phyloP scores from a whole-genome alignment of 2,113 vertebrate genomes.

The Rhinoderma darwinii region DNA sequence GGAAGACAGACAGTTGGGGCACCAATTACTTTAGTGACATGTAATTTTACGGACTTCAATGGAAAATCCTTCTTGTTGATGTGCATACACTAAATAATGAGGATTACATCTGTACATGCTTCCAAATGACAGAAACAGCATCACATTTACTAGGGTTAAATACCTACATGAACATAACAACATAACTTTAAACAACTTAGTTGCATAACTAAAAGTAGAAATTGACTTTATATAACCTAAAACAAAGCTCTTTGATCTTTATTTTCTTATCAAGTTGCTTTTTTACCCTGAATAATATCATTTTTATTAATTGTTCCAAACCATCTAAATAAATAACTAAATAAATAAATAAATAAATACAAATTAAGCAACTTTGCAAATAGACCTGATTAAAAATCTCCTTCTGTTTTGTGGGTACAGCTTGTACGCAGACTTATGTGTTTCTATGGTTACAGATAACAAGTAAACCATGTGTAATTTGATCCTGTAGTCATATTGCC shows the following conservation, averaged over 20 bases:
- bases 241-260: background rate
- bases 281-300: background rate
- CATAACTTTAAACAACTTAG: background rate
- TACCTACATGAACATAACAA: background rate
- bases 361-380: too few species aligned
- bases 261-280: background rate
- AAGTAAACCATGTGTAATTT: too few species aligned
- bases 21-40: constrained; percentile 22
- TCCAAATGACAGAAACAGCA: background rate
- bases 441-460: too few species aligned
- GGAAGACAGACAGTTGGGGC: constrained; percentile 8
- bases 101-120: background rate
- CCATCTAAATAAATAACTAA: too few species aligned
- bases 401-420: too few species aligned
- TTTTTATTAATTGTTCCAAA: too few species aligned
- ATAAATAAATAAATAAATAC: too few species aligned
- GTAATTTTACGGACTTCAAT: background rate
- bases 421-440: too few species aligned
- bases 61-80: background rate
- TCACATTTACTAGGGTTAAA: background rate
- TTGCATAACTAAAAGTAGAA: background rate
- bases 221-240: background rate
- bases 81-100: constrained; percentile 14
- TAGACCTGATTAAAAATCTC: too few species aligned
- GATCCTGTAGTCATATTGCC: too few species aligned